These are phyloP conservation scores for Galerucella calmariensis DNA, from an alignment of 2,888 invertebrate genomes.

Conservation along the genomic window DNA sequence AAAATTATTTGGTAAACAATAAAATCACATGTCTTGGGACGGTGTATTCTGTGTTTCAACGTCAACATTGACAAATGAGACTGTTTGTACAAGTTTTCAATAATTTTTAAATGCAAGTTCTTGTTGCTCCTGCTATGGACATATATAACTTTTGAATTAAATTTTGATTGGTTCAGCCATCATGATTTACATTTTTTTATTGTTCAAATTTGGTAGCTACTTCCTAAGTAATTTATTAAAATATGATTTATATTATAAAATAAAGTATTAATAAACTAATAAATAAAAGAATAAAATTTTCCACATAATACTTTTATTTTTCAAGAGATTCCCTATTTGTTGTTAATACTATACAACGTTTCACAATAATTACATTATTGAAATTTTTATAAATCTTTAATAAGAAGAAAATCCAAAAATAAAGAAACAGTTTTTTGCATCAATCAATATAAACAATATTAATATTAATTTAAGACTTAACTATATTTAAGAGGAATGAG, in stretches of 20 bases:
- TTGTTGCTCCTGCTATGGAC: too few species aligned
- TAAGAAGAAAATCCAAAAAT: constrained; percentile 2
- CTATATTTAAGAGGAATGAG: constrained; percentile 50
- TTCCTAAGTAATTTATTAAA: too few species aligned
- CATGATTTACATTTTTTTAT: too few species aligned
- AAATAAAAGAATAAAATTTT: neutral
- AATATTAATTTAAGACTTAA: constrained; percentile 2
- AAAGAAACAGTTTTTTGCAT: neutral
- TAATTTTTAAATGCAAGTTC: too few species aligned
- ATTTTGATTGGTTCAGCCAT: too few species aligned
- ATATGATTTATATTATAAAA: neutral
- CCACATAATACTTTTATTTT: neutral
- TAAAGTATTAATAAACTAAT: neutral
- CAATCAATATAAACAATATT: constrained; percentile 5
- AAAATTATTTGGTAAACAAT: too few species aligned
- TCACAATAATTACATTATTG: neutral
- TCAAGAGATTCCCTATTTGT: neutral
- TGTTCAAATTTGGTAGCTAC: too few species aligned
- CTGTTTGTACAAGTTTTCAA: too few species aligned
- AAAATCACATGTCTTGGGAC: too few species aligned
- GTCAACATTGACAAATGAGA: too few species aligned
- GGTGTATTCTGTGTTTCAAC: too few species aligned
- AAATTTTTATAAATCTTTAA: neutral
- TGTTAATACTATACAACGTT: neutral
- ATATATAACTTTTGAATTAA: too few species aligned